A percentile compares a stretch with the other conserved stretches of the same genome.
Evolutionary conservation across 2,888 invertebrate species (phyloP).

Genomic region (Chaitophorus viminalis): DNA sequence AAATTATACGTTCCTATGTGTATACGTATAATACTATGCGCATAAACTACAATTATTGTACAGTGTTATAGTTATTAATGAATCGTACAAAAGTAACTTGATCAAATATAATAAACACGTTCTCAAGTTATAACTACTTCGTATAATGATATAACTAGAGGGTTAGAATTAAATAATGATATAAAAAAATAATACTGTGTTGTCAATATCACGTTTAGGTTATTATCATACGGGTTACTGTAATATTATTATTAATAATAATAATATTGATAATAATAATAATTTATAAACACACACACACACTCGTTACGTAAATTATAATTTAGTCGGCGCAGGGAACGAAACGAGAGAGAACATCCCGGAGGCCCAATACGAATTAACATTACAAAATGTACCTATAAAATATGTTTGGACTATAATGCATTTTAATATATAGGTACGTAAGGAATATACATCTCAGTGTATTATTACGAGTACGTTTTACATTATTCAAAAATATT

Average conservation of each 20-base stretch:
- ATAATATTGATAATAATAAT: no score
- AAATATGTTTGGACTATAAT: not conserved
- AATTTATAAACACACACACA: not conserved
- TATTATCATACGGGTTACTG: not conserved
- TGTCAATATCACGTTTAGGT: not conserved
- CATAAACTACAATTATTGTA: no score
- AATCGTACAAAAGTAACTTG: not conserved
- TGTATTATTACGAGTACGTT: no score
- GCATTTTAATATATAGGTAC: no score
- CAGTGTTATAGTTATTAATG: no score
- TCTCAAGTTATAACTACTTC: not conserved
- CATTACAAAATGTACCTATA: not conserved
- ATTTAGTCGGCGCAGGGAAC: not conserved
- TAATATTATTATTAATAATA: no score
- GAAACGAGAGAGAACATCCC: not conserved
- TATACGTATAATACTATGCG: no score
- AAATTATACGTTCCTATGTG: no score
- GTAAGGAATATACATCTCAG: no score
- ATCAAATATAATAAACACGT: not conserved
- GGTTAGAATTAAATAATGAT: not conserved
- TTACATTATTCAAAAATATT: no score
- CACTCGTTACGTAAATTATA: not conserved
- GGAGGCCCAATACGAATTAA: not conserved
- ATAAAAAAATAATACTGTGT: not conserved
- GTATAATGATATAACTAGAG: no score